phyloP scores from a whole-genome alignment of 2,797 vertebrate species.

The Neoniphon sammara region DNA sequence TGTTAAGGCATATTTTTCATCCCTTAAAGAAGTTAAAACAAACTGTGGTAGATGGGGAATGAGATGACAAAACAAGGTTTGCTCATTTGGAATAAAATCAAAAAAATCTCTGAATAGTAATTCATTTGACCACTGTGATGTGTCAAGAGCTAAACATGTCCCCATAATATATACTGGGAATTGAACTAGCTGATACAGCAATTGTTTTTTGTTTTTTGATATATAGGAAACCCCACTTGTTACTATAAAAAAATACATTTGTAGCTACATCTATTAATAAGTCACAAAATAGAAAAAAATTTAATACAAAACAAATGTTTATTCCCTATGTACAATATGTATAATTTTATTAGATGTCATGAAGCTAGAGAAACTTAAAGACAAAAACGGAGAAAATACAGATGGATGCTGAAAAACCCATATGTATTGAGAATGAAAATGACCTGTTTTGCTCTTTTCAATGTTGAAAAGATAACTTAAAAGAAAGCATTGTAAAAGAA shows the following conservation, averaged over 20 bases:
- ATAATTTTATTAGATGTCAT: constrained; percentile 60
- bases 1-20: too few relatives aligned
- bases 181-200: background rate
- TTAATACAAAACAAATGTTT: background rate
- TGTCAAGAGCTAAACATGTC: too few relatives aligned
- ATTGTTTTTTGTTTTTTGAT: background rate
- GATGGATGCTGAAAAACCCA: constrained; percentile 12
- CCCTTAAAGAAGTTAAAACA: too few relatives aligned
- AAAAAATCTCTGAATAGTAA: background rate
- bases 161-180: too few relatives aligned
- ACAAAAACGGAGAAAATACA: constrained; percentile 15
- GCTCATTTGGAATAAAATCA: background rate
- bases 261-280: background rate
- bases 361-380: constrained; percentile 26
- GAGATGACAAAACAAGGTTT: background rate
- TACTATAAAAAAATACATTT: background rate
- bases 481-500: constrained; percentile 13
- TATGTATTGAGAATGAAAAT: constrained; percentile 20
- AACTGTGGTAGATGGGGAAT: too few relatives aligned
- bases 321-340: constrained; percentile 17
- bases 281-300: background rate
- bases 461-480: background rate
- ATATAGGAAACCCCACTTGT: background rate
- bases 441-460: constrained; percentile 6
- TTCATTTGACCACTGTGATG: background rate